These are phyloP conservation scores for Panopea generosa DNA, from an alignment of 2,888 invertebrate genomes.

Conservation along the genomic window DNA sequence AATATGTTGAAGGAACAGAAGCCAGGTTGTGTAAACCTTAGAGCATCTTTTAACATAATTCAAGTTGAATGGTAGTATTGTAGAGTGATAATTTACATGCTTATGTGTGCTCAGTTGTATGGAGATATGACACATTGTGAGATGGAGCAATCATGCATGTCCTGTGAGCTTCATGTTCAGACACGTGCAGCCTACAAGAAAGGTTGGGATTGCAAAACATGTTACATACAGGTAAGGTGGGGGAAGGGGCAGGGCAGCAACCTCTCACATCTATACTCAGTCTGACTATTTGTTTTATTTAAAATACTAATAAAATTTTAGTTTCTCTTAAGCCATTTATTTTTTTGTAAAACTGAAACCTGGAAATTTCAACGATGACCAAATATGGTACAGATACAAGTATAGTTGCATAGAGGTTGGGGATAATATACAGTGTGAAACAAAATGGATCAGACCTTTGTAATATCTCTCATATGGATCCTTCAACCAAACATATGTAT, in stretches of 20 bases:
- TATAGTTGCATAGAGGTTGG: no score
- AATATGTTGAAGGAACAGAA: no score
- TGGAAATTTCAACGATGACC: no score
- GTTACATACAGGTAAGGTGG: conserved; percentile 11
- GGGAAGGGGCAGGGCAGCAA: not conserved
- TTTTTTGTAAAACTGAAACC: no score
- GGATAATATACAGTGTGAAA: no score
- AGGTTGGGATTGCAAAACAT: conserved; percentile 8
- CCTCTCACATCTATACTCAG: conserved; percentile 9
- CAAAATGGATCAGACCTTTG: conserved; percentile 52
- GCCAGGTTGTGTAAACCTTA: no score
- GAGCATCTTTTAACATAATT: no score
- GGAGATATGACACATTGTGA: not conserved
- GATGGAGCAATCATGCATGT: not conserved
- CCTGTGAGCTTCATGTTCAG: not conserved
- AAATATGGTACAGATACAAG: no score
- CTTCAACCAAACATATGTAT: conserved; percentile 52
- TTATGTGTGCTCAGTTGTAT: not conserved
- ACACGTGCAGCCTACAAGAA: conserved; percentile 1
- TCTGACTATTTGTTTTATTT: not conserved
- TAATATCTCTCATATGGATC: conserved; percentile 55
- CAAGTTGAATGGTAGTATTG: no score
- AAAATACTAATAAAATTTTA: no score
- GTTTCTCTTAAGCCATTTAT: no score
- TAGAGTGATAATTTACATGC: not conserved